phyloP scores from a whole-genome alignment of 2,797 vertebrate species.

The Lepilemur ruficaudatus region DNA sequence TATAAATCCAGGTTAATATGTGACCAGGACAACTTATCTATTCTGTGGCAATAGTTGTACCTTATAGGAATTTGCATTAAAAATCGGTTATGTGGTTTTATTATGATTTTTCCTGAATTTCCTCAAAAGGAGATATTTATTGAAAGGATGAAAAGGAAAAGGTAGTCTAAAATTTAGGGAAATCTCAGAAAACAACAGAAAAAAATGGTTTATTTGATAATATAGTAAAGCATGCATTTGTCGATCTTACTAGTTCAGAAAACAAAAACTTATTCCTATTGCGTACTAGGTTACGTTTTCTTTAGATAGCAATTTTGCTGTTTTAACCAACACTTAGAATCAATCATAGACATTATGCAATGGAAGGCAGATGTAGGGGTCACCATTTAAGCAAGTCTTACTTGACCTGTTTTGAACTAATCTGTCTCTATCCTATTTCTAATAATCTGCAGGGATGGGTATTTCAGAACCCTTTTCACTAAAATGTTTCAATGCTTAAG shows the following conservation, averaged over 20 bases:
- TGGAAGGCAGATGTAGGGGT: constrained; percentile 38
- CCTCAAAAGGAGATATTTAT: background rate
- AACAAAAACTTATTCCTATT: background rate
- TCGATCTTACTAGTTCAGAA: background rate
- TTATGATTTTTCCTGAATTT: background rate
- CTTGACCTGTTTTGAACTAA: background rate
- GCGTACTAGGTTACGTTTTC: background rate
- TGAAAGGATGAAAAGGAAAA: background rate
- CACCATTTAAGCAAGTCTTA: background rate
- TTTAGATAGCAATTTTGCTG: constrained; percentile 17
- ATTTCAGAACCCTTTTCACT: constrained; percentile 1
- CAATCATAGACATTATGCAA: background rate
- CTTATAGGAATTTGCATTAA: background rate
- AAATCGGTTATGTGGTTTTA: background rate
- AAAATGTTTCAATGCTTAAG: background rate
- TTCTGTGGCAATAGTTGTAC: background rate
- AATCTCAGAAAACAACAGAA: background rate
- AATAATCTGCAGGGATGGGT: background rate
- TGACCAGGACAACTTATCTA: background rate
- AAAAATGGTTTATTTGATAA: background rate
- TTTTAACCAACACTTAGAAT: constrained; percentile 14
- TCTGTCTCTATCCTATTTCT: constrained; percentile 27
- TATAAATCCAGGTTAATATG: background rate
- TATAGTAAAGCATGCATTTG: background rate
- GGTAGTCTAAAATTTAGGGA: background rate